Evolutionary conservation across 2,113 vertebrate species (phyloP).

Genomic region (Phocoena phocoena): DNA sequence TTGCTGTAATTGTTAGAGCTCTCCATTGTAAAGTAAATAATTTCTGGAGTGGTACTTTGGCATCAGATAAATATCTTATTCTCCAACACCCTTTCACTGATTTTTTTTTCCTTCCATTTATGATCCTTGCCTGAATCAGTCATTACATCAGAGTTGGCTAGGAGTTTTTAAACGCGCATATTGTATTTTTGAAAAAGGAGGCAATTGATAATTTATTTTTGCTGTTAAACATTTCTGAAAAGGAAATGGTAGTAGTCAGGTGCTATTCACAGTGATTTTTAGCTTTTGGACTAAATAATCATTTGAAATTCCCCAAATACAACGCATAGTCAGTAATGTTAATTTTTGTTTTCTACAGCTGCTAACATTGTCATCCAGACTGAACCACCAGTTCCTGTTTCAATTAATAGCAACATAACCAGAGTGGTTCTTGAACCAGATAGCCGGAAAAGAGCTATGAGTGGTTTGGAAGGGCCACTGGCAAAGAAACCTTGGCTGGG

Average conservation of each 20-base stretch:
- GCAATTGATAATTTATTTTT: conserved; percentile 19
- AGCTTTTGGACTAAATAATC: conserved; percentile 19
- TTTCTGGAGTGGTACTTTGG: not conserved
- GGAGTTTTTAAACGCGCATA: conserved; percentile 23
- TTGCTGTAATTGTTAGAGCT: not conserved
- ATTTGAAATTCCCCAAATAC: not conserved
- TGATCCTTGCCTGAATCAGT: not conserved
- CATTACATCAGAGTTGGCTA: not conserved
- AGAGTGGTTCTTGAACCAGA: conserved; percentile 93
- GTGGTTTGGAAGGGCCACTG: conserved; percentile 87
- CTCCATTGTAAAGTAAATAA: not conserved
- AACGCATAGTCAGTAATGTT: conserved; percentile 42
- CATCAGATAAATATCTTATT: not conserved
- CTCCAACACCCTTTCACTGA: not conserved
- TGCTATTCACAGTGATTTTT: not conserved
- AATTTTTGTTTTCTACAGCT: conserved; percentile 83
- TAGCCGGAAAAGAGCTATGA: conserved; percentile 90
- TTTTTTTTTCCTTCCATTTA: not conserved
- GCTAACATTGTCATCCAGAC: conserved; percentile 97
- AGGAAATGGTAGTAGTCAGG: conserved; percentile 9
- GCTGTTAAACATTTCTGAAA: conserved; percentile 39
- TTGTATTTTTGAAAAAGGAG: conserved; percentile 26
- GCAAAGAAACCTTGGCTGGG: conserved; percentile 95
- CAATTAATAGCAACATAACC: conserved; percentile 87
- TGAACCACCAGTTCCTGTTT: conserved; percentile 88